These are phyloP conservation scores for Spodoptera frugiperda DNA, from an alignment of 1,140 invertebrate species.

Conservation along the genomic window DNA sequence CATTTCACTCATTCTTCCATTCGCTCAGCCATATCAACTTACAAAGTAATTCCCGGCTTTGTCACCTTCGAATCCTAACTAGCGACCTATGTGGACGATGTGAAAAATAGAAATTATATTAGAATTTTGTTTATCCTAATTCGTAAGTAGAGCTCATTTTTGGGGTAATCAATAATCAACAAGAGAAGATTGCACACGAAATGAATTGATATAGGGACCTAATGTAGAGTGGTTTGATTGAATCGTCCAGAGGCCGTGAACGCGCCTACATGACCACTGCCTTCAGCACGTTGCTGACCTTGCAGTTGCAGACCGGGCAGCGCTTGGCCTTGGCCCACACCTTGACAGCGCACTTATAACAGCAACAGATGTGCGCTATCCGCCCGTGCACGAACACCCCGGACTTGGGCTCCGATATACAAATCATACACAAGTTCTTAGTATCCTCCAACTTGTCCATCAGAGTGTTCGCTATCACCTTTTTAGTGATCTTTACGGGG, in stretches of 20 bases:
- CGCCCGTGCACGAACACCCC: conserved; percentile 89
- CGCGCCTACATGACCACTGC: conserved; percentile 81
- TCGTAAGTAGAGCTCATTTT: too few species aligned
- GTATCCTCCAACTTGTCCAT: conserved; percentile 58
- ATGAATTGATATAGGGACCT: too few species aligned
- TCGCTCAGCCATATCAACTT: conserved; percentile 9
- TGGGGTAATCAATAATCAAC: too few species aligned
- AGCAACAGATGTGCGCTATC: conserved; percentile 89
- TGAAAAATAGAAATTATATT: not conserved
- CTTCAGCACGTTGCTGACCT: conserved; percentile 88
- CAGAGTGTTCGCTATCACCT: conserved; percentile 56
- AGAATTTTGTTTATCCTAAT: too few species aligned
- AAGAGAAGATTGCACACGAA: not conserved
- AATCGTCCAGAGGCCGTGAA: conserved; percentile 1
- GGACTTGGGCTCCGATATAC: conserved; percentile 87
- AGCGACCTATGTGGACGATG: conserved; percentile 8
- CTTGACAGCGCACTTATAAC: conserved; percentile 89
- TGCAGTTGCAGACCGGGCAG: conserved; percentile 89
- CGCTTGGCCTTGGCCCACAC: conserved; percentile 87
- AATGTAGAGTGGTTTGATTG: too few species aligned
- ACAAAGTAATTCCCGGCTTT: conserved; percentile 24
- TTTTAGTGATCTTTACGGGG: conserved; percentile 53
- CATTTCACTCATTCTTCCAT: conserved; percentile 25
- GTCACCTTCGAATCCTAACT: not conserved
- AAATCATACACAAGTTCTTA: conserved; percentile 87